Percentiles rank a stretch among this genome's conserved stretches.
phyloP scores from a whole-genome alignment of 2,888 invertebrate species.

The Acanthosoma haemorrhoidale region DNA sequence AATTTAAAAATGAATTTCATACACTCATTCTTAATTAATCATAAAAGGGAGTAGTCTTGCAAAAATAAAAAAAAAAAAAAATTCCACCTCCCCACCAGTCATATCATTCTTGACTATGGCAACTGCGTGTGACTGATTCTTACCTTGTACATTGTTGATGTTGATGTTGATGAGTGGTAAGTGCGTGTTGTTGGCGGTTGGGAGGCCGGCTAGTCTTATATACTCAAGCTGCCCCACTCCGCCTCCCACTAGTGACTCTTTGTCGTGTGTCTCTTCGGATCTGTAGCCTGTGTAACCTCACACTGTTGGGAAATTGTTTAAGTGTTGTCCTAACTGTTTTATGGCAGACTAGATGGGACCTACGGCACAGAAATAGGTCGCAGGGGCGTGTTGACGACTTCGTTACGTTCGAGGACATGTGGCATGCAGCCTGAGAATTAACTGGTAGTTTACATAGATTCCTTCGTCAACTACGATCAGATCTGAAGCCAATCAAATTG shows the following conservation, averaged over 20 bases:
- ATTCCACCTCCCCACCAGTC: no score
- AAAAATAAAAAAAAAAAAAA: no score
- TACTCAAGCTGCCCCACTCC: background rate
- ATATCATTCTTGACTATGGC: no score
- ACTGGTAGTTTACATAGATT: background rate
- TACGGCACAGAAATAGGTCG: background rate
- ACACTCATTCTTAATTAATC: no score
- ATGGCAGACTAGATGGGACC: background rate
- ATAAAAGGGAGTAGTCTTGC: no score
- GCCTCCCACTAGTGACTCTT: background rate
- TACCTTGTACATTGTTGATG: background rate
- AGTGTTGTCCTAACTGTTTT: slow-evolving; percentile 8
- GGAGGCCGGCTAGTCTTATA: background rate
- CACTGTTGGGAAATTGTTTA: slow-evolving; percentile 8
- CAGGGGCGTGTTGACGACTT: background rate
- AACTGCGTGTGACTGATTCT: no score
- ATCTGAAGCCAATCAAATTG: no score
- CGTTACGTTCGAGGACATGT: background rate
- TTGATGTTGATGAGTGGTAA: background rate
- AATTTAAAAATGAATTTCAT: no score
- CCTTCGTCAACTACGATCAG: background rate
- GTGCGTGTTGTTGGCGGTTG: background rate
- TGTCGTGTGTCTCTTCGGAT: no score
- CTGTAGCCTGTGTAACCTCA: slow-evolving; percentile 1
- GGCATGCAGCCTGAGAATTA: background rate